Evolutionary conservation across 2,888 invertebrate genomes (phyloP).

Genomic region (Thymelicus lineola): DNA sequence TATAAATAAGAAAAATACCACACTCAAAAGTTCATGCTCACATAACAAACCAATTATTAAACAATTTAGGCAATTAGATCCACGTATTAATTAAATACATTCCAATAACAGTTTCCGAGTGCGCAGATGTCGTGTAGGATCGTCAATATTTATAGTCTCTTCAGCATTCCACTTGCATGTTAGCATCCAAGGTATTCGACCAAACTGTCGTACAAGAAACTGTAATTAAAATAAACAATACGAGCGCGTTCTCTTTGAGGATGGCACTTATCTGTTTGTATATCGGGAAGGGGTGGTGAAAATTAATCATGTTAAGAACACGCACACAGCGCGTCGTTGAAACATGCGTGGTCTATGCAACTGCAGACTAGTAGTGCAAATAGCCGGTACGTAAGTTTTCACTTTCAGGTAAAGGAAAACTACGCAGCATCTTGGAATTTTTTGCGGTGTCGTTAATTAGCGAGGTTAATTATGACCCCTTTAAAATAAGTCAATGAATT

Average conservation of each 20-base stretch:
- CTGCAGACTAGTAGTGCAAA: constrained; percentile 43
- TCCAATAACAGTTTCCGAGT: not conserved
- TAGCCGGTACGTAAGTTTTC: constrained; percentile 62
- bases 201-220: constrained; percentile 77
- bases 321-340: constrained; percentile 46
- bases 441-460: not conserved
- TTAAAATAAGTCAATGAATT: no score
- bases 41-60: not conserved
- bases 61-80: not conserved
- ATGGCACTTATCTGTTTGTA: constrained; percentile 37
- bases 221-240: constrained; percentile 75
- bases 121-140: constrained; percentile 54
- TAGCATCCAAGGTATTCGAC: constrained; percentile 77
- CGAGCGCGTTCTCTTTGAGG: constrained; percentile 57
- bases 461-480: no score
- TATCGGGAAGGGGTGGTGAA: constrained; percentile 54
- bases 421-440: not conserved
- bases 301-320: constrained; percentile 50
- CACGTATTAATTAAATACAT: constrained; percentile 9
- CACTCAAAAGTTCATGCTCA: no score
- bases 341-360: constrained; percentile 57
- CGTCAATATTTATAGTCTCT: constrained; percentile 66
- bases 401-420: constrained; percentile 66
- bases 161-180: constrained; percentile 71
- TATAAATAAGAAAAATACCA: no score